Conservation (phyloP, 2,113 vertebrate species). For the Pyrgilauda ruficollis region DNA sequence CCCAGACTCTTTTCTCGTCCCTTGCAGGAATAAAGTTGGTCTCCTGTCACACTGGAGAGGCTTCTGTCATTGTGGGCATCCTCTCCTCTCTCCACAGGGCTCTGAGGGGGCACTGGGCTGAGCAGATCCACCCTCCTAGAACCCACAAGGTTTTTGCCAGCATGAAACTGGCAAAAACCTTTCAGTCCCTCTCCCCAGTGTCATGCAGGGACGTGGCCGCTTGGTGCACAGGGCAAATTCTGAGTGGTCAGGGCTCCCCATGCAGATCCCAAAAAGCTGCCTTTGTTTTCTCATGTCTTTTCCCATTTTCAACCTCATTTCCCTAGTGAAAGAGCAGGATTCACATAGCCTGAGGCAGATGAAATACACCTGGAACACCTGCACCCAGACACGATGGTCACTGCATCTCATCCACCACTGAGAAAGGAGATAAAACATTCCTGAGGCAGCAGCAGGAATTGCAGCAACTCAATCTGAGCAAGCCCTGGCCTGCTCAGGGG, state of each 20-base stretch:
- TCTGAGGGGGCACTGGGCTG: rapidly evolving
- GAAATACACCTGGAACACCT: rapidly evolving
- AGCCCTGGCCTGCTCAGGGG: not conserved
- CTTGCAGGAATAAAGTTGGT: not conserved
- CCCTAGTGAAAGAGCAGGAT: not conserved
- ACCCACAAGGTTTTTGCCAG: not conserved
- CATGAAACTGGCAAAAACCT: not conserved
- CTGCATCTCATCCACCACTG: rapidly evolving
- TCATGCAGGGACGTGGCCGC: rapidly evolving
- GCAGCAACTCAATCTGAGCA: not conserved
- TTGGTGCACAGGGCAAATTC: not conserved
- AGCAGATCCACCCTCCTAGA: not conserved
- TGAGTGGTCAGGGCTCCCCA: not conserved
- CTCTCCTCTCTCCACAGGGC: rapidly evolving
- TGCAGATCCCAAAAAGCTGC: not conserved
- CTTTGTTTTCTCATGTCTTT: not conserved
- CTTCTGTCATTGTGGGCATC: not conserved
- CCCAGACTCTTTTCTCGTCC: not conserved
- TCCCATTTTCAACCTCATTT: not conserved
- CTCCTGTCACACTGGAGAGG: not conserved
- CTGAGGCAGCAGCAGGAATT: not conserved
- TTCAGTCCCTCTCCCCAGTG: not conserved
- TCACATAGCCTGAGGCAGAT: not conserved
- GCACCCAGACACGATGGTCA: rapidly evolving
- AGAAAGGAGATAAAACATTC: not conserved